These are phyloP conservation scores for Ahaetulla prasina DNA, from an alignment of 2,113 vertebrate species.

Conservation along the genomic window DNA sequence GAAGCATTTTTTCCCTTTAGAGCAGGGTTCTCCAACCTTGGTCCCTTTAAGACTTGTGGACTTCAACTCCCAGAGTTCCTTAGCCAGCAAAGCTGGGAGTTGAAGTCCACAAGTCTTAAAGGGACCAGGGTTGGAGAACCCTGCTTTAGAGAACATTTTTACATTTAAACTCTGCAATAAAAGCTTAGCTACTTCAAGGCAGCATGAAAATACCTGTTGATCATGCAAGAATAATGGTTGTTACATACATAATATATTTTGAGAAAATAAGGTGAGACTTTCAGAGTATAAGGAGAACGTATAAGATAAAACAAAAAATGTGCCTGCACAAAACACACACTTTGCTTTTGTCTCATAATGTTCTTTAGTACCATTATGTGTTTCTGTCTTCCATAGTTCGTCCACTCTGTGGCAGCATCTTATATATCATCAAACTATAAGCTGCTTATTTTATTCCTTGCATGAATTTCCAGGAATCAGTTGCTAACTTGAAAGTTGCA, in stretches of 20 bases:
- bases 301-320: neutral
- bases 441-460: neutral
- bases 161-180: neutral
- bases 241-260: neutral
- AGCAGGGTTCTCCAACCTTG: too few relatives aligned
- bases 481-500: neutral
- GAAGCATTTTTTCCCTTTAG: slow-evolving; percentile 22
- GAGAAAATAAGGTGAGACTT: neutral
- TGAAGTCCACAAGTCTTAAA: too few relatives aligned
- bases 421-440: neutral
- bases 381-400: neutral
- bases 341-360: neutral
- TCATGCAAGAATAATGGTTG: neutral
- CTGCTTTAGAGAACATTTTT: neutral
- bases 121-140: too few relatives aligned
- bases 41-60: too few relatives aligned
- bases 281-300: neutral
- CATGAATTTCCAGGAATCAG: neutral
- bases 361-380: neutral
- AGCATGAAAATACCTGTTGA: neutral
- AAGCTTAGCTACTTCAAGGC: neutral
- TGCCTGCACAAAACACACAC: neutral
- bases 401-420: neutral
- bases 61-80: too few relatives aligned
- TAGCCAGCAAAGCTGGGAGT: too few relatives aligned